phyloP scores from a whole-genome alignment of 2,797 vertebrate genomes.

The Staurois parvus region DNA sequence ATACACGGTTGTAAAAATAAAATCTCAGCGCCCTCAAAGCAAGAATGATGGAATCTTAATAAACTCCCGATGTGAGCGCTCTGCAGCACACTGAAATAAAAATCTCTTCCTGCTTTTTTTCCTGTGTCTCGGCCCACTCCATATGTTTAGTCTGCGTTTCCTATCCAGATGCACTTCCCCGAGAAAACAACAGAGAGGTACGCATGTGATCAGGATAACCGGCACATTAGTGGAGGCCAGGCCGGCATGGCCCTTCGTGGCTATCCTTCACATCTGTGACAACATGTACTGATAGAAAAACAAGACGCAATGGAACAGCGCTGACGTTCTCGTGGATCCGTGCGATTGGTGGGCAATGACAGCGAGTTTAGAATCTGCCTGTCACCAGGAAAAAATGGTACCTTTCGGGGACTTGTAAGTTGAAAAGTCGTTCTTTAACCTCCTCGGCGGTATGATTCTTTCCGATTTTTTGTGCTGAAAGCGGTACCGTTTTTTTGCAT shows the following conservation, averaged over 20 bases:
- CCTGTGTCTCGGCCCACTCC: constrained; percentile 20
- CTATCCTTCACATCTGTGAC: not conserved
- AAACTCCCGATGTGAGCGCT: not conserved
- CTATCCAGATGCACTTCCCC: constrained; percentile 30
- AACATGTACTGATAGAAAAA: not conserved
- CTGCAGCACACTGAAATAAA: not conserved
- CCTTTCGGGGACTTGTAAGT: no score
- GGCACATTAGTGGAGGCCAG: not conserved
- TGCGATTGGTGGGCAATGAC: no score
- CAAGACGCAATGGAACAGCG: not conserved
- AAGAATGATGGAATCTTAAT: not conserved
- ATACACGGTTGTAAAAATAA: not conserved
- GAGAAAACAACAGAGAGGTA: constrained; percentile 21
- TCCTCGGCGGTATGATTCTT: no score
- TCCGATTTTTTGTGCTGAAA: no score
- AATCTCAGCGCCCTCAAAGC: not conserved
- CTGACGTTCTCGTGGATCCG: no score
- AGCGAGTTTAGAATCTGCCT: no score
- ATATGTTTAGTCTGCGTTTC: constrained; percentile 54
- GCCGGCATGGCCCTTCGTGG: not conserved
- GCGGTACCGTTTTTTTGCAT: no score
- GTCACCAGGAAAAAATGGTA: no score
- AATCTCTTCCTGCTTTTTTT: constrained; percentile 36
- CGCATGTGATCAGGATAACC: not conserved
- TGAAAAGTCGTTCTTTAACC: no score